Conservation (phyloP, 2,888 invertebrate species). For the Drosophila anomalata region DNA sequence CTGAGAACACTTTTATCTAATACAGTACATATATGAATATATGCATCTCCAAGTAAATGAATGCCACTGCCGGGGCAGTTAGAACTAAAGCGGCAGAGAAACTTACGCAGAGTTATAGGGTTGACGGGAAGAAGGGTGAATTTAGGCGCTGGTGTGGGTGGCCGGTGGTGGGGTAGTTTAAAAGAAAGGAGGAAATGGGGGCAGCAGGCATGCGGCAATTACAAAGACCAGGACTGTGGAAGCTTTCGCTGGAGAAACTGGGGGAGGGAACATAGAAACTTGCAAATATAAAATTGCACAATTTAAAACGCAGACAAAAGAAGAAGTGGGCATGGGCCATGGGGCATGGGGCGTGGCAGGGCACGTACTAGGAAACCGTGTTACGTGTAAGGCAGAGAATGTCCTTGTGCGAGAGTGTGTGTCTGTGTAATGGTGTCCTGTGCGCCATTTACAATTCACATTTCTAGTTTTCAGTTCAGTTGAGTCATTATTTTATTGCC, state of each 20-base stretch:
- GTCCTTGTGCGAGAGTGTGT: slow-evolving; percentile 23
- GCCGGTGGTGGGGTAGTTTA: neutral
- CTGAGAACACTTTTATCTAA: neutral
- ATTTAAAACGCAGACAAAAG: slow-evolving; percentile 67
- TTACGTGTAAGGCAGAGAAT: slow-evolving; percentile 61
- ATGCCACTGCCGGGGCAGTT: slow-evolving; percentile 40
- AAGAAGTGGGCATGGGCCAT: slow-evolving; percentile 20
- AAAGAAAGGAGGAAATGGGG: slow-evolving; percentile 2
- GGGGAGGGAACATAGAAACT: slow-evolving; percentile 59
- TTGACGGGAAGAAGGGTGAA: slow-evolving; percentile 1
- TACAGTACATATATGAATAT: slow-evolving; percentile 4
- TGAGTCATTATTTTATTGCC: slow-evolving; percentile 81
- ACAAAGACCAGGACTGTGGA: slow-evolving; percentile 48
- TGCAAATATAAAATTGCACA: slow-evolving; percentile 78
- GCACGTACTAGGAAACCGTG: slow-evolving; percentile 26
- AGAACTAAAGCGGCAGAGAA: slow-evolving; percentile 47
- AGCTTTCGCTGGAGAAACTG: neutral
- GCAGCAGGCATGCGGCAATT: slow-evolving; percentile 68
- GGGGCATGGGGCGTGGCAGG: slow-evolving; percentile 24
- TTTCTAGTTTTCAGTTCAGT: slow-evolving; percentile 81
- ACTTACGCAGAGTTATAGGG: slow-evolving; percentile 51
- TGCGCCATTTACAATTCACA: slow-evolving; percentile 77
- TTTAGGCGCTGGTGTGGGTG: neutral
- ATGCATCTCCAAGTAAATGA: slow-evolving; percentile 18
- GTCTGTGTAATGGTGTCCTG: slow-evolving; percentile 49